Base-by-base conservation (phyloP, 2,797 vertebrate species). In the Phoebastria nigripes region DNA sequence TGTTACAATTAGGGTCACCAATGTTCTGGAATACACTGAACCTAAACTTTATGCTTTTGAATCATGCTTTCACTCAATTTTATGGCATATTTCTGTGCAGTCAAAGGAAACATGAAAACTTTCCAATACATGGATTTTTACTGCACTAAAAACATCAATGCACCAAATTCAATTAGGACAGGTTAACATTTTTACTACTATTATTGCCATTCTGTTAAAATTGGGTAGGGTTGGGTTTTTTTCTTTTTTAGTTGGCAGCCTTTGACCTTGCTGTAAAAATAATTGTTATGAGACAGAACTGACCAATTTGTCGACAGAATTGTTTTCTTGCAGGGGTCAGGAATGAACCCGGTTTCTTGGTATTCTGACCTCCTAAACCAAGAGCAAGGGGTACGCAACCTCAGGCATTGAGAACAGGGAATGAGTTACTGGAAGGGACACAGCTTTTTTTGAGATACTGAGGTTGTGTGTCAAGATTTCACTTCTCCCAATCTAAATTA, bases 1-100 rank as follows among this genome's bases (percentile, higher is more conserved):
- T 91, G 31, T 62, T 89, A 88, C n/a, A 78, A 82, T 87, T 73
- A 89, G 29, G 87, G 88, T 95, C 91, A 91, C 29, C 58, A 78
- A 47, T 51, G 46, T 88, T 93, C 82, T 74, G 21, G 33, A 90
- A 87, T 51, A 77, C 7, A 41, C 31, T 52, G 77, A 93, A 90
- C 62, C 80, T 91, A 90, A 93, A 88, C 11, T 90, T 82, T 44
- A 63, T 39, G 33, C 24, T 89, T 82, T 78, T 87, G 61, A 82
- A 82, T 87, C 59, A 80, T 46, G 15, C 8, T 93, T 94, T 93
- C 82, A 73, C 26, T 89, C 63, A 77, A 9, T 73, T 80, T 56
- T 74, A 35, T 20, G 7, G 29, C 31, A 42, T 59, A 56, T 70
- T 96, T 80, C 55, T 80, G 8, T 31, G 26, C 10, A 80, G 49